phyloP scores from a whole-genome alignment of 2,113 vertebrate genomes.

The Microcebus ravelobensis region DNA sequence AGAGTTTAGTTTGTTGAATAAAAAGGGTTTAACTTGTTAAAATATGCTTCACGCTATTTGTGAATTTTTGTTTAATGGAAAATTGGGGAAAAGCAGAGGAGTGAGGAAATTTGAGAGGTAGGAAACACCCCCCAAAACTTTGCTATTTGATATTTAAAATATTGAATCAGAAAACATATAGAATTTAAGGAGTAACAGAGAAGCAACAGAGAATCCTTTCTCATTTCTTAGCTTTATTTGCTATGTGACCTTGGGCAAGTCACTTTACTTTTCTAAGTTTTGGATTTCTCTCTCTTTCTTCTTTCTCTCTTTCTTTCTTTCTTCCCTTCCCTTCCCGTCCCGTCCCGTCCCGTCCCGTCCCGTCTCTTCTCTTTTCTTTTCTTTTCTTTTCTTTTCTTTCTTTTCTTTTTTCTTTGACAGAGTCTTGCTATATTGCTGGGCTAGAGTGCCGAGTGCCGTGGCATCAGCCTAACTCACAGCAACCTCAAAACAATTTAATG shows the following conservation, averaged over 20 bases:
- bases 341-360: too few relatives aligned
- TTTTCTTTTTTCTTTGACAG: too few relatives aligned
- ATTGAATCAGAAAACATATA: neutral
- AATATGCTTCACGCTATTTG: neutral
- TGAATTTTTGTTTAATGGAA: neutral
- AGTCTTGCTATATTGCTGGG: too few relatives aligned
- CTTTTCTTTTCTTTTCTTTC: too few relatives aligned
- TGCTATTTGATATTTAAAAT: conserved; percentile 6
- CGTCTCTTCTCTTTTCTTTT: too few relatives aligned
- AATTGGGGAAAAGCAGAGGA: neutral
- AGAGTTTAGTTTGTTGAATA: neutral
- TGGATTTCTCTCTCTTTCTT: neutral
- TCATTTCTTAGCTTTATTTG: neutral
- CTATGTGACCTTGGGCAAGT: neutral
- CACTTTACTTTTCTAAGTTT: neutral
- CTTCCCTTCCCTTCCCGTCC: too few relatives aligned
- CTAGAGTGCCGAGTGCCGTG: too few relatives aligned
- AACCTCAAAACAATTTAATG: too few relatives aligned
- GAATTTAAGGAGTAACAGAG: neutral
- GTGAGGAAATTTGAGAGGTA: neutral
- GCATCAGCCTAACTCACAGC: too few relatives aligned
- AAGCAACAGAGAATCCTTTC: neutral
- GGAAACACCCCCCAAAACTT: neutral
- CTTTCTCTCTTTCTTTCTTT: too few relatives aligned
- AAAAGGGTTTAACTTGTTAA: neutral